Percentiles rank a stretch among this genome's conserved stretches.
These are phyloP conservation scores for Ophonus ardosiacus DNA, from an alignment of 2,888 invertebrate genomes.

Conservation along the genomic window DNA sequence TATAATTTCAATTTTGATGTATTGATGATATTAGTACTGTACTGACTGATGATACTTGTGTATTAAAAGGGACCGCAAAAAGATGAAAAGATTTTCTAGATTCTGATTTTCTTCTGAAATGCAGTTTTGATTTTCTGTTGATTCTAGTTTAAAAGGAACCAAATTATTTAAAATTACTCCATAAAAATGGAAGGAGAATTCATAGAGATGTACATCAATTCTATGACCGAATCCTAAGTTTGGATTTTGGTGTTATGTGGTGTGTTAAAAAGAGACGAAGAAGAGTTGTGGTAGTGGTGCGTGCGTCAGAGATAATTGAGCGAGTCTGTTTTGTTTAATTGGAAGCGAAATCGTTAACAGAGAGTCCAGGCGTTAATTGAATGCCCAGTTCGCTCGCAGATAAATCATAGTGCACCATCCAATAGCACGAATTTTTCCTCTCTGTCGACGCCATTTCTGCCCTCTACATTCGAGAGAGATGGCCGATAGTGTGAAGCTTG, in stretches of 20 bases:
- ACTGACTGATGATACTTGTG: no score
- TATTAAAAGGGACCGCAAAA: no score
- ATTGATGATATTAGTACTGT: no score
- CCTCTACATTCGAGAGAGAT: not conserved
- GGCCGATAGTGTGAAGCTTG: not conserved
- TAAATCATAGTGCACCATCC: slow-evolving; percentile 20
- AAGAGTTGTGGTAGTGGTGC: not conserved
- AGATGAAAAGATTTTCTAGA: no score
- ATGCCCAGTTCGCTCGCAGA: slow-evolving; percentile 31
- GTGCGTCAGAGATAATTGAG: slow-evolving; percentile 40
- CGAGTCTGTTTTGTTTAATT: slow-evolving; percentile 48
- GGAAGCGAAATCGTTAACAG: slow-evolving; percentile 34
- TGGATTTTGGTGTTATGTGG: not conserved
- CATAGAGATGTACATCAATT: no score
- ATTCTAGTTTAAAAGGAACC: no score
- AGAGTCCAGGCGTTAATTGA: slow-evolving; percentile 42
- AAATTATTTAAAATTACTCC: no score
- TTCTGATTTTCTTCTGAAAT: no score
- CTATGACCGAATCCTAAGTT: no score
- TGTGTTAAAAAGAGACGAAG: not conserved
- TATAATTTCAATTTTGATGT: no score
- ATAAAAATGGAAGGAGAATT: no score
- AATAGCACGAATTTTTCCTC: not conserved
- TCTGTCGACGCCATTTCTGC: not conserved
- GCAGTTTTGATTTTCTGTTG: no score